phyloP scores from a whole-genome alignment of 2,113 vertebrate species.

The Gallinago paraguaiae region DNA sequence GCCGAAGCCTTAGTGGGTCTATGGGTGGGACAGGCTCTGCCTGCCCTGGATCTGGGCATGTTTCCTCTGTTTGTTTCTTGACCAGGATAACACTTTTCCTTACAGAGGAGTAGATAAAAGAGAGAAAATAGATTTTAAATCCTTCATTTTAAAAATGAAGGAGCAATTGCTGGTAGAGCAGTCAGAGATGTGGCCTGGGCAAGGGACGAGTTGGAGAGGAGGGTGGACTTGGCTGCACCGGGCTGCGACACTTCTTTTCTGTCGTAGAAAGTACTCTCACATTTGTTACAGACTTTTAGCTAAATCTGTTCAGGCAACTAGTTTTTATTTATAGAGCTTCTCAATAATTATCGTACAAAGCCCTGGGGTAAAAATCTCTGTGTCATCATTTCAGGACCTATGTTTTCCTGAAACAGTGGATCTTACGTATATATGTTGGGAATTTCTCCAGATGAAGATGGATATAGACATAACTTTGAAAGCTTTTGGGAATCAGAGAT shows the following conservation, averaged over 20 bases:
- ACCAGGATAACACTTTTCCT: not conserved
- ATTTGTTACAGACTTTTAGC: not conserved
- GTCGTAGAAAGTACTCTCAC: not conserved
- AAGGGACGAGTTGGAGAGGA: not conserved
- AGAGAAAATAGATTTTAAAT: not conserved
- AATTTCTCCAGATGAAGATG: not conserved
- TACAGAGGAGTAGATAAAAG: not conserved
- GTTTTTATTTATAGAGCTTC: not conserved
- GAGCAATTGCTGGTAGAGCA: not conserved
- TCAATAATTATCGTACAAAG: not conserved
- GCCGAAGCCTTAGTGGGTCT: not conserved
- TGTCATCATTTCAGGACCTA: not conserved
- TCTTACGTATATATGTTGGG: not conserved
- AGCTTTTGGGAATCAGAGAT: not conserved
- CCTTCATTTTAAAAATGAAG: not conserved
- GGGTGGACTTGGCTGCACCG: not conserved
- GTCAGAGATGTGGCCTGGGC: not conserved
- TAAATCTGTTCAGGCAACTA: not conserved
- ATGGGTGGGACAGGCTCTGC: not conserved
- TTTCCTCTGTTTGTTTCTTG: not conserved
- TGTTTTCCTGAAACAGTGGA: not conserved
- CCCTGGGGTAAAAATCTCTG: not conserved
- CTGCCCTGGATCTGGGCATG: no score
- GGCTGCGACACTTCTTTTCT: not conserved
- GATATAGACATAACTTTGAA: not conserved